Evolutionary conservation across 2,888 invertebrate species (phyloP), one percentile per base, ranked within the genome.

Genomic region (Drosophila merina): DNA sequence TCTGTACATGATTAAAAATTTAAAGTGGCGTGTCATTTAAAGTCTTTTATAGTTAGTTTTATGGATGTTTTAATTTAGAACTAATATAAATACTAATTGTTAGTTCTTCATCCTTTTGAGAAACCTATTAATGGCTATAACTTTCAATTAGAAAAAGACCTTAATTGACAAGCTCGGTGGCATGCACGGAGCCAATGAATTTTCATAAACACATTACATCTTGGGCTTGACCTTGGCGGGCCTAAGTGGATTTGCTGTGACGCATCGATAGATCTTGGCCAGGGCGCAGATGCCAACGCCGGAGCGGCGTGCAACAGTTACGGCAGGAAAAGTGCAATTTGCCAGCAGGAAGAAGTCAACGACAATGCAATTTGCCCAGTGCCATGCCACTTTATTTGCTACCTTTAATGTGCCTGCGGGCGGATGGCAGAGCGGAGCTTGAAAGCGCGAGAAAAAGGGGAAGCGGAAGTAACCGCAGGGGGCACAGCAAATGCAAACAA

Each of bases 281-380:
- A 30, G 14, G 48, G 25, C 54, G 63, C 9, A 44, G 31, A 52
- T 52, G 8, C 40, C 40, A 42, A 25, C 47, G 36, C 8, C 4
- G 20, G 56, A 57, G 31, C n/a, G 0, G 26, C n/a, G 40, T 58
- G 70, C 49, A 57, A 67, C 50, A 57, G 47, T 14, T 50, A 42
- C 42, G 33, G 58, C 81, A 80, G 81, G 81, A 86, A 74, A 78
- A 64, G 50, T 44, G 57, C 78, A 84, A 86, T 86, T 82, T 86
- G 72, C 81, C 44, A 72, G 66, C 76, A 81, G 86, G 79, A 79
- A 67, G 67, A 72, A 72, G 72, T 66, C 38, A 50, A 52, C 77
- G 72, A 71, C 68, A 75, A 75, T 76, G 79, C 74, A 85, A 85
- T 74, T 74, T 70, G 54, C 72, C 54, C 49, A 45, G 69, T 54